Evolutionary conservation across 2,888 invertebrate genomes (phyloP), one percentile per base, ranked within the genome.

Genomic region (Drosophila barbarae): DNA sequence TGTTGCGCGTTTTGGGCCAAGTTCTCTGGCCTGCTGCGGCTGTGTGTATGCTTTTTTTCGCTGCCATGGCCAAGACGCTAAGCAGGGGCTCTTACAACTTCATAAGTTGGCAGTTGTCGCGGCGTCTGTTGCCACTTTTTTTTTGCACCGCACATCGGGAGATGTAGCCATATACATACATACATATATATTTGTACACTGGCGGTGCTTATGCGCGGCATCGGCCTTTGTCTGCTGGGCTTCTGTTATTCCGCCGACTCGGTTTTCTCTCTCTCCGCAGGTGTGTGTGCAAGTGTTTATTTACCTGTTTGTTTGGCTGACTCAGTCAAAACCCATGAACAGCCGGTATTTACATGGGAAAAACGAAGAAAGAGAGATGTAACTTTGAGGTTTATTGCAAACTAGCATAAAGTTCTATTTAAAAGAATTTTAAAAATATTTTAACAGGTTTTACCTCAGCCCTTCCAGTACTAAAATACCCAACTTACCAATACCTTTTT

Each of bases 61-160:
- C 46, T 68, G 67, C 38, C 77, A 51, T 69, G 75, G 73, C 81
- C 84, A 71, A 77, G 84, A 81, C 77, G 76, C 74, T 78, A 71
- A 76, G 77, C 65, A 46, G 50, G 56, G 74, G 50, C 63, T 73
- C 55, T 79, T 71, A 83, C 83, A 83, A 79, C 80, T 82, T 73
- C 64, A 77, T 77, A 80, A 83, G 51, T 47, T 56, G 47, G 51
- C 63, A 83, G 44, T 47, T 51, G 50, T 44, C 50, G 34, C 42
- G 34, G 67, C 38, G 56, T 55, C 30, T 74, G 79, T 23, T 56
- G 71, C 63, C 47, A 44, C 64, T 74, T 76, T 73, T 74, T 73
- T 28, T 30, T 10, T 18, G 79, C 82, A 69, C 12, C 18, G 39
- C 5, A 4, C 82, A 74, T 35, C 32, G 55, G 21, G 53, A 52